Conservation (phyloP, 2,888 invertebrate species). For the Calliphora vomitoria region DNA sequence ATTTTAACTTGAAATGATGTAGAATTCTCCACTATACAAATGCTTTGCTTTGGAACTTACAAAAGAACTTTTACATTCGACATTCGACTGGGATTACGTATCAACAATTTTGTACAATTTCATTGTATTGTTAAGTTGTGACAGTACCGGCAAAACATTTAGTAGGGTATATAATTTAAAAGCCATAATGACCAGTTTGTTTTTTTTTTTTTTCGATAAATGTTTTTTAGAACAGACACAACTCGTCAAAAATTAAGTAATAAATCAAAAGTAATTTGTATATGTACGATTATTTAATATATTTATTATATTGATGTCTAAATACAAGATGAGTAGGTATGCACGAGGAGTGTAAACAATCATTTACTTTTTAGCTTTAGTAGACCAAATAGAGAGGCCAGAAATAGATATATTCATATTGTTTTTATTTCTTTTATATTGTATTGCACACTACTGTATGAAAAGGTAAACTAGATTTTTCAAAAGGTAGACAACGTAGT, state of each 20-base stretch:
- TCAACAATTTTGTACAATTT: too few species aligned
- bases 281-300: background rate
- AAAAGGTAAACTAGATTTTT: background rate
- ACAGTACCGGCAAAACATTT: too few species aligned
- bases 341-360: background rate
- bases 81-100: too few species aligned
- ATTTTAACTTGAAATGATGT: too few species aligned
- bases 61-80: too few species aligned
- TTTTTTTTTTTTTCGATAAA: background rate
- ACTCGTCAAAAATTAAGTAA: conserved; percentile 28
- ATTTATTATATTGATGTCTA: background rate
- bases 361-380: background rate
- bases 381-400: background rate
- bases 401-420: background rate
- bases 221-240: background rate
- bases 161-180: background rate
- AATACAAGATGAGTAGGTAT: background rate
- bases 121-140: too few species aligned
- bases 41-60: too few species aligned
- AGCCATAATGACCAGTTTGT: conserved; percentile 6
- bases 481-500: background rate
- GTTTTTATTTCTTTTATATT: background rate
- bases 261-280: conserved; percentile 43
- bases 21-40: too few species aligned
- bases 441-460: background rate